Conservation (phyloP, 2,888 invertebrate species). For the Bedellia somnulentella region DNA sequence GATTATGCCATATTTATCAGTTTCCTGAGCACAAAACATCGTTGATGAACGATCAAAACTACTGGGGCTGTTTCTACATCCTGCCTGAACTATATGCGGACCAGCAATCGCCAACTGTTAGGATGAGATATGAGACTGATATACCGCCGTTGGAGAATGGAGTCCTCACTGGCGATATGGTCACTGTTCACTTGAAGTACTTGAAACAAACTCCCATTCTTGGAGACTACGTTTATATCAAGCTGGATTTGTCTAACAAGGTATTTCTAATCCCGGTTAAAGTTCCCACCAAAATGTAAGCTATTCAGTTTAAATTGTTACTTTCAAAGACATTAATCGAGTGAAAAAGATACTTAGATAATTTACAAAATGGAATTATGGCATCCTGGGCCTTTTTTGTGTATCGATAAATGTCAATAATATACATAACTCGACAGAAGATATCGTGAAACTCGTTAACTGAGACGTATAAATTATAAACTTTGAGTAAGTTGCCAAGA, state of each 20-base stretch:
- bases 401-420: not conserved
- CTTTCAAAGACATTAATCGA: not conserved
- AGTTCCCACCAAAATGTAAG: not conserved
- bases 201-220: slow-evolving; percentile 55
- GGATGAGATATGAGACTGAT: slow-evolving; percentile 21
- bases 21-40: slow-evolving; percentile 29
- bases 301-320: not conserved
- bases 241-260: slow-evolving; percentile 48
- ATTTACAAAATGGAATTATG: not conserved
- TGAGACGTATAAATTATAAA: too few species aligned
- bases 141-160: slow-evolving; percentile 36
- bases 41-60: slow-evolving; percentile 36
- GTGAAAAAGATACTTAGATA: not conserved
- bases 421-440: not conserved
- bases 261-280: slow-evolving; percentile 14
- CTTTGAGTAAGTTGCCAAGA: too few species aligned
- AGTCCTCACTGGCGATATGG: slow-evolving; percentile 51
- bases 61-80: slow-evolving; percentile 45
- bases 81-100: slow-evolving; percentile 40
- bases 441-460: not conserved
- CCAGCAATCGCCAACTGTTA: slow-evolving; percentile 28
- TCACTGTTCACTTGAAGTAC: slow-evolving; percentile 52
- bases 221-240: slow-evolving; percentile 54
- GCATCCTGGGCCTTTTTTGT: not conserved
- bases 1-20: slow-evolving; percentile 16